Base-by-base conservation (phyloP, 2,888 invertebrate genomes). In the Lycia hirtaria region DNA sequence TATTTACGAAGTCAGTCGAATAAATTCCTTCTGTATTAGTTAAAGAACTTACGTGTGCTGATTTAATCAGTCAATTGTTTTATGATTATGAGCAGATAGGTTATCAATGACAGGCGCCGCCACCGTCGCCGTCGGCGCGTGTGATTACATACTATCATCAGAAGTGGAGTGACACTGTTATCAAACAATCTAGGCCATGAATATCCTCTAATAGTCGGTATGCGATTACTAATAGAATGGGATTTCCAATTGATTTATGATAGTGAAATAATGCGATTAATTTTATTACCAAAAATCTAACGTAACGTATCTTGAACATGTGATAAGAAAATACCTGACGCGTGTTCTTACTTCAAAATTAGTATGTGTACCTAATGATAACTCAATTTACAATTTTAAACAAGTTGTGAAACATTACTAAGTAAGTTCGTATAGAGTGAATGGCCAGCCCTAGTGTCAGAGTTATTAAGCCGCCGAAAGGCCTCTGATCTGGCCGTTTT, bases 101-200 rank as follows among this genome's bases (percentile, higher is more conserved):
- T 40, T 56, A 54, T 62, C 62, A 24, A 35, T 51, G 24, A 60
- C 6, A 60, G 52, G 47, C 55, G 57, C 53, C 61, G 57, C 30
- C 20, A 10, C 20, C 9, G 20, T n/a, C 19, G 28, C 14, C 43
- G 4, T 5, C 37, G 15, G 0, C 10, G 7, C 22, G 22, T 12
- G 5, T n/a, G 26, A 41, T 32, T 5, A 19, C 15, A 26, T 5
- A 19, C 15, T 19, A 41, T 40, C 17, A 26, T 9, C 28, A 32
- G 12, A 7, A 38, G 26, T 26, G 35, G 6, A 26, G 10, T 41
- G 35, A 33, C 28, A 43, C 19, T 10, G 24, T 28, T 48, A 63
- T 55, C 56, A 12, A 43, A 47, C n/a, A 15, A 26, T 26, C n/a
- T 17, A n/a, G 2, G 15, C 15, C 26, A 14, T 40, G 14, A 24